Conservation (phyloP, 2,797 vertebrate species). For the Potorous gilbertii region DNA sequence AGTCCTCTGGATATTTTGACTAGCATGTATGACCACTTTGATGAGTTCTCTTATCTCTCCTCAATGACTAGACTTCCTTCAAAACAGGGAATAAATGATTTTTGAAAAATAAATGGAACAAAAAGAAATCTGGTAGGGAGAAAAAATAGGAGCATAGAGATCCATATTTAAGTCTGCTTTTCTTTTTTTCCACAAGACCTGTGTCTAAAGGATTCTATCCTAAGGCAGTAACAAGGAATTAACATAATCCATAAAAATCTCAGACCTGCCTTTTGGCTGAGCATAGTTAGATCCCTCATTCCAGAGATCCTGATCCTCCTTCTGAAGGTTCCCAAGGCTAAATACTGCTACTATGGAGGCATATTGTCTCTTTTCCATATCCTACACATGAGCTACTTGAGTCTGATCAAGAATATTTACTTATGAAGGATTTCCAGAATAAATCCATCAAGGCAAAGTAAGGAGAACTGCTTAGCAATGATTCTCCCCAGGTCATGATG, state of each 20-base stretch:
- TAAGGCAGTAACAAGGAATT: not conserved
- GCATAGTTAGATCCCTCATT: not conserved
- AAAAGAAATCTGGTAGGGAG: not conserved
- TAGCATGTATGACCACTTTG: not conserved
- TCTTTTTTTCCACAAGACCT: constrained; percentile 9
- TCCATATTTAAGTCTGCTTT: not conserved
- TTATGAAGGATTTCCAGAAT: not conserved
- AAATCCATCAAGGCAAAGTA: not conserved
- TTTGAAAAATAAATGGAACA: constrained; percentile 10
- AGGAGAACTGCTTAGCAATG: not conserved
- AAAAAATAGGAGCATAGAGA: constrained; percentile 11
- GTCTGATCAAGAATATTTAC: not conserved
- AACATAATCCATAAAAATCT: not conserved
- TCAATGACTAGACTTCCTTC: not conserved
- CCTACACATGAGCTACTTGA: not conserved
- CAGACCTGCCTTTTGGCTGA: not conserved
- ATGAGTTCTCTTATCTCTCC: not conserved
- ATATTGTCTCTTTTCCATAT: not conserved
- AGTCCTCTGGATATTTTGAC: constrained; percentile 11
- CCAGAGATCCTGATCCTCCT: not conserved
- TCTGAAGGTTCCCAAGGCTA: not conserved
- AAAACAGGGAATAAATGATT: constrained; percentile 20
- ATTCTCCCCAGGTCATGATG: not conserved
- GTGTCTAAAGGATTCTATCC: not conserved
- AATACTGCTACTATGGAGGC: not conserved